Base-by-base conservation (phyloP, 2,888 invertebrate species). In the Strigamia crassipes region DNA sequence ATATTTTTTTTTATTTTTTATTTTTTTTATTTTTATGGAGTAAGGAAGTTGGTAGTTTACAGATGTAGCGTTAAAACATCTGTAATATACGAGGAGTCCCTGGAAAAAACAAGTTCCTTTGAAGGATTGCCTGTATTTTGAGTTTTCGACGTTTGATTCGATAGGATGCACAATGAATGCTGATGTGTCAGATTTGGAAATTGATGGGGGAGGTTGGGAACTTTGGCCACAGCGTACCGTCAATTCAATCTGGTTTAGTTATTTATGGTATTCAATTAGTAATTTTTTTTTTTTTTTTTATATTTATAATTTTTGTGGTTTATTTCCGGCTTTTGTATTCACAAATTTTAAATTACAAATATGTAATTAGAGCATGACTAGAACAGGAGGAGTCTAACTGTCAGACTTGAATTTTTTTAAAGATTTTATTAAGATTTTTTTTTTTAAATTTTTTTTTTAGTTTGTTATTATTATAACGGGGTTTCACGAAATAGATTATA, bases 101-200 rank as follows among this genome's bases (percentile, higher is more conserved):
- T 73, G 73, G 73, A 31, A 31, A 73, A 73, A 73, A 73, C 73
- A 15, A 23, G 73, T 73, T 73, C 23, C 23, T 27, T 73, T 73
- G 73, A 73, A 73, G 73, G 73, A 73, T 73, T 31, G 73, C 73
- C 73, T 73, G 31, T 73, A 73, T 73, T 73, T 73, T n/a, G 27
- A 12, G 31, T 73, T 73, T 38, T 73, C 27, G 73, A 73, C 73
- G 73, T 27, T 73, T 73, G 73, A 23, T 73, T 8, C 73, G 31
- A 73, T 73, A 73, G 73, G 73, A 73, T 73, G 73, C 73, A 15
- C 8, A 31, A 73, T 23, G 66, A 66, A 66, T 21, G 66, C 27
- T 66, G 66, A 66, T 31, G 31, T 73, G 73, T 73, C 73, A 73
- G 73, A 73, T 73, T 8, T 6, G 73, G 4, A 31, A 73, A 23